These are phyloP conservation scores for Benthochromis sp. DNA, from an alignment of 2,113 vertebrate genomes.

Conservation along the genomic window DNA sequence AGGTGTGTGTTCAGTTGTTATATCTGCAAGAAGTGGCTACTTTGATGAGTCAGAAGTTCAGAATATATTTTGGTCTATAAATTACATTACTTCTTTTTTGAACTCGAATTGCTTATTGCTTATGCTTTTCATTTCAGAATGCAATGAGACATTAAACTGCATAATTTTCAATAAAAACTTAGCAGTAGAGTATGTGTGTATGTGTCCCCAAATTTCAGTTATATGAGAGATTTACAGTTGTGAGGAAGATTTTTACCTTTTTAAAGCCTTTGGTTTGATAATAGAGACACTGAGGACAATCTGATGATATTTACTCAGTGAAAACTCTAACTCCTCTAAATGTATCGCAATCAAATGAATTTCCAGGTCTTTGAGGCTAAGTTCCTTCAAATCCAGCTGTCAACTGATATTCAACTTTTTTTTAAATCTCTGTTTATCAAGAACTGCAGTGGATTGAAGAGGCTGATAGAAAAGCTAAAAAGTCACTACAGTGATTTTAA, in stretches of 20 bases:
- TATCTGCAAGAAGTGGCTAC: accelerated
- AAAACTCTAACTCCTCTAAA: background rate
- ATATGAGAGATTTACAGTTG: background rate
- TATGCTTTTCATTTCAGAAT: background rate
- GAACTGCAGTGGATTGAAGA: background rate
- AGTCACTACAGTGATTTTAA: background rate
- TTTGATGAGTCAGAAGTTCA: background rate
- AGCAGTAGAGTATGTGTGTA: background rate
- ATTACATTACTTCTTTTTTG: background rate
- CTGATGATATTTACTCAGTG: background rate
- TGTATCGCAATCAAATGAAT: background rate
- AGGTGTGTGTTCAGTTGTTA: background rate
- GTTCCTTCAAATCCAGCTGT: background rate
- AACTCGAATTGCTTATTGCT: background rate
- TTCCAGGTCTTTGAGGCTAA: accelerated
- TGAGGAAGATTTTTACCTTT: background rate
- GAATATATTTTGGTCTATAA: background rate
- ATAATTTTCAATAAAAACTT: background rate
- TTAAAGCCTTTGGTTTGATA: background rate
- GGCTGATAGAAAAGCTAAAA: background rate
- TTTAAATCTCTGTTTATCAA: background rate
- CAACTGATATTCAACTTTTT: background rate
- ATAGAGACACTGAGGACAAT: background rate
- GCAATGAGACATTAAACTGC: background rate
- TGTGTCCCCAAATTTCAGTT: background rate